These are phyloP conservation scores for Centroberyx gerrardi DNA, from an alignment of 2,797 vertebrate genomes.

Conservation along the genomic window DNA sequence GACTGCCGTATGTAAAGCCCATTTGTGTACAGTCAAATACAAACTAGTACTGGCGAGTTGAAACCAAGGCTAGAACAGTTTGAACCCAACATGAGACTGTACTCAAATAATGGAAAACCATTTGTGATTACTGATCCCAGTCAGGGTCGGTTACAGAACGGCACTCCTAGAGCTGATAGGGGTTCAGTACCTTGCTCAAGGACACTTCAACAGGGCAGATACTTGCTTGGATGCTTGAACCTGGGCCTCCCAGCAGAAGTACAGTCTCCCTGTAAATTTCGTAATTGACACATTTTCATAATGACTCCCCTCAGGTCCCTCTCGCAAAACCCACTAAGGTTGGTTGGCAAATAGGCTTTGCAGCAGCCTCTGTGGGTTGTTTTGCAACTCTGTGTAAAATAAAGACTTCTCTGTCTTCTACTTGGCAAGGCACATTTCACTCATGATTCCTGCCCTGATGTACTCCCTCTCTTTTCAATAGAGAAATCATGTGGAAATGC, in stretches of 20 bases:
- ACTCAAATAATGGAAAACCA: neutral
- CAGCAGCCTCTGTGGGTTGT: neutral
- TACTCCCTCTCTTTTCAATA: slow-evolving; percentile 29
- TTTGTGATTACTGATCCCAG: neutral
- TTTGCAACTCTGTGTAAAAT: slow-evolving; percentile 7
- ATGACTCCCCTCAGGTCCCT: neutral
- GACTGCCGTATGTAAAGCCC: too few relatives aligned
- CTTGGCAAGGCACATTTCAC: neutral
- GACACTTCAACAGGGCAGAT: neutral
- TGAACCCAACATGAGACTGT: neutral
- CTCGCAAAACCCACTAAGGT: neutral
- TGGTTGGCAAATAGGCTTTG: neutral
- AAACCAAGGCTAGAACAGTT: neutral
- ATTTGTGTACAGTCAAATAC: neutral
- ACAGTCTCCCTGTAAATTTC: too few relatives aligned
- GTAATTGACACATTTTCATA: too few relatives aligned
- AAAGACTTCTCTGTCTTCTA: neutral
- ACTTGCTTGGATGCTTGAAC: too few relatives aligned
- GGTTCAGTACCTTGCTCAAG: neutral
- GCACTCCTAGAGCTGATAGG: neutral
- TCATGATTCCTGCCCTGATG: neutral
- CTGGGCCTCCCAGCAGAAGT: too few relatives aligned
- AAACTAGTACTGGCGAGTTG: too few relatives aligned
- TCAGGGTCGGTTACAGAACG: neutral
- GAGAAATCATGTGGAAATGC: slow-evolving; percentile 72